Evolutionary conservation across 2,797 vertebrate species (phyloP).

Genomic region (Propithecus deckenii): DNA sequence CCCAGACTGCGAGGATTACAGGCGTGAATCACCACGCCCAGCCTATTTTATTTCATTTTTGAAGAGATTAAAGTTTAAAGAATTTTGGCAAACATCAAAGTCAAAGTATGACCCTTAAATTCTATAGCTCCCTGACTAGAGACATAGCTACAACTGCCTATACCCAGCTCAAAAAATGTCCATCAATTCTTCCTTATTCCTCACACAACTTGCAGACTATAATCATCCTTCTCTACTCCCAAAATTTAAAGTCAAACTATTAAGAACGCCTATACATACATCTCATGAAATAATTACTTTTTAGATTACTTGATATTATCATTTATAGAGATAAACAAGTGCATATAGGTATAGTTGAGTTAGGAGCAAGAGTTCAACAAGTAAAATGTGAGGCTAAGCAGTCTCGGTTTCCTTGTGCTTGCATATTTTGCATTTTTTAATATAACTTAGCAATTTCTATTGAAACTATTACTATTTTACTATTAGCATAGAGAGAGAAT

Average conservation of each 20-base stretch:
- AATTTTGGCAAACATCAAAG: not conserved
- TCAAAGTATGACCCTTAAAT: not conserved
- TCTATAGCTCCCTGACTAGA: not conserved
- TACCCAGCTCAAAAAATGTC: not conserved
- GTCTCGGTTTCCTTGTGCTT: not conserved
- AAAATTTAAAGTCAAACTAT: not conserved
- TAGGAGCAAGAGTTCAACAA: not conserved
- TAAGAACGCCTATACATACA: not conserved
- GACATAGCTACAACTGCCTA: not conserved
- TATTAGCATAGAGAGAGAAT: not conserved
- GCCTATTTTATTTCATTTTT: not conserved
- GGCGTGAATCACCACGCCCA: too few species aligned
- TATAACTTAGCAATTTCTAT: not conserved
- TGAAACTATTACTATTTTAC: not conserved
- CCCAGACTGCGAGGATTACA: too few species aligned
- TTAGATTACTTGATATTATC: not conserved
- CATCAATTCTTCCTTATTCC: not conserved
- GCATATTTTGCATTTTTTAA: not conserved
- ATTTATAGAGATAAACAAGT: not conserved
- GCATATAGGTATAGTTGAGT: not conserved
- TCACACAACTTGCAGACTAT: not conserved
- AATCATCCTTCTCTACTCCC: not conserved
- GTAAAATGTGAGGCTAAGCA: not conserved
- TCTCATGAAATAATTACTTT: not conserved
- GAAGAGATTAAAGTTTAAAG: not conserved